Evolutionary conservation across 2,113 vertebrate species (phyloP).

Genomic region (Gavia stellata): DNA sequence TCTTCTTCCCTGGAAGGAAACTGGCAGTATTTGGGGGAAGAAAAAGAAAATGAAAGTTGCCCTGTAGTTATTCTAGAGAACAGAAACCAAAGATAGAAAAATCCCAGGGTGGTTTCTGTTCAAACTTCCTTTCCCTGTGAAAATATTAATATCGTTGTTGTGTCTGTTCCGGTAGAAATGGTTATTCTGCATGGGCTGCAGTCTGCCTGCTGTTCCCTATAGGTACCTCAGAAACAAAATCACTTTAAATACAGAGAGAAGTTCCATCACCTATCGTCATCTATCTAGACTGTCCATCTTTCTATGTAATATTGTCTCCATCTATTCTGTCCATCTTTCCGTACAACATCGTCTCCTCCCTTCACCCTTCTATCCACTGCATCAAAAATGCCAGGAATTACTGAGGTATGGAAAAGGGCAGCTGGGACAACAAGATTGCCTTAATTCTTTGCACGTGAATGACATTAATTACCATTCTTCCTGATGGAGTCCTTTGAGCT

Average conservation of each 20-base stretch:
- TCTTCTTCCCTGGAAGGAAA: neutral
- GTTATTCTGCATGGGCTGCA: neutral
- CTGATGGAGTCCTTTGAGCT: neutral
- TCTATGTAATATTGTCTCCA: neutral
- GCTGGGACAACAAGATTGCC: rapidly evolving
- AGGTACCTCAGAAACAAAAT: neutral
- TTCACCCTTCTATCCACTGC: neutral
- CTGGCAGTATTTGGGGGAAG: rapidly evolving
- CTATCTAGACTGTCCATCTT: neutral
- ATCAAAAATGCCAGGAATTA: neutral
- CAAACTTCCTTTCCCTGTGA: neutral
- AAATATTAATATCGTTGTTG: rapidly evolving
- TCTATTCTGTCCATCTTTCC: neutral
- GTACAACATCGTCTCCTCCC: neutral
- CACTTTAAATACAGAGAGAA: neutral
- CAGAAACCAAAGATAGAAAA: neutral
- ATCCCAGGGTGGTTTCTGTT: rapidly evolving
- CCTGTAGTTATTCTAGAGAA: neutral
- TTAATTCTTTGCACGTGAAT: neutral
- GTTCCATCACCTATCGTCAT: too few species aligned
- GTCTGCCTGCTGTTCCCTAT: neutral
- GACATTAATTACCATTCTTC: neutral
- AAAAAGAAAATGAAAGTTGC: neutral
- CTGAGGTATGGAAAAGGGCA: neutral
- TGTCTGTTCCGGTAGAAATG: neutral